Conservation (phyloP, 1,140 invertebrate genomes). For the Philotrypesis tridentata region DNA sequence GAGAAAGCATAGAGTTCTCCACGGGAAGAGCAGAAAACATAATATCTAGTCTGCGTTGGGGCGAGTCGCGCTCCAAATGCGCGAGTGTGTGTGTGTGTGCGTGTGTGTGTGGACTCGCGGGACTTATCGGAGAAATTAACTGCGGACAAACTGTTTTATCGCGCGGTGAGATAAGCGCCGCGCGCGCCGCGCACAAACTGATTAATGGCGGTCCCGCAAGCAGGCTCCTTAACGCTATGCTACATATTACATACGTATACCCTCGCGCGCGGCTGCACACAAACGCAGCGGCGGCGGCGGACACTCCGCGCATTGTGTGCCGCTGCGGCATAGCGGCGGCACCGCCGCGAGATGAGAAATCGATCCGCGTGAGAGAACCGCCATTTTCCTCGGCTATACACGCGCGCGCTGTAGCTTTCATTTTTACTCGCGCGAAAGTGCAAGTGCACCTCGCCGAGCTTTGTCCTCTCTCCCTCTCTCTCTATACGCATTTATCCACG, state of each 20-base stretch:
- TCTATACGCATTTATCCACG: too few relatives aligned
- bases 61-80: neutral
- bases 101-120: too few relatives aligned
- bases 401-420: neutral
- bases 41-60: too few relatives aligned
- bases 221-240: slow-evolving; percentile 50
- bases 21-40: neutral
- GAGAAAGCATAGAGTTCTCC: slow-evolving; percentile 10
- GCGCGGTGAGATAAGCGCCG: slow-evolving; percentile 45
- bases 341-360: neutral
- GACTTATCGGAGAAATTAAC: slow-evolving; percentile 55
- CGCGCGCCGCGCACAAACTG: slow-evolving; percentile 33
- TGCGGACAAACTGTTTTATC: slow-evolving; percentile 56
- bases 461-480: too few relatives aligned
- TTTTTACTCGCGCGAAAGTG: neutral
- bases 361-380: neutral
- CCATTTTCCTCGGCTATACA: neutral
- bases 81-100: neutral
- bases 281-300: too few relatives aligned
- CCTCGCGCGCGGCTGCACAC: too few relatives aligned
- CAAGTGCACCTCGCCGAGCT: too few relatives aligned
- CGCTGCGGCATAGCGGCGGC: neutral
- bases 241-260: neutral
- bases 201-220: slow-evolving; percentile 52
- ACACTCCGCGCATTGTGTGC: too few relatives aligned